Evolutionary conservation across 2,113 vertebrate genomes (phyloP).

Genomic region (Phocoena phocoena): DNA sequence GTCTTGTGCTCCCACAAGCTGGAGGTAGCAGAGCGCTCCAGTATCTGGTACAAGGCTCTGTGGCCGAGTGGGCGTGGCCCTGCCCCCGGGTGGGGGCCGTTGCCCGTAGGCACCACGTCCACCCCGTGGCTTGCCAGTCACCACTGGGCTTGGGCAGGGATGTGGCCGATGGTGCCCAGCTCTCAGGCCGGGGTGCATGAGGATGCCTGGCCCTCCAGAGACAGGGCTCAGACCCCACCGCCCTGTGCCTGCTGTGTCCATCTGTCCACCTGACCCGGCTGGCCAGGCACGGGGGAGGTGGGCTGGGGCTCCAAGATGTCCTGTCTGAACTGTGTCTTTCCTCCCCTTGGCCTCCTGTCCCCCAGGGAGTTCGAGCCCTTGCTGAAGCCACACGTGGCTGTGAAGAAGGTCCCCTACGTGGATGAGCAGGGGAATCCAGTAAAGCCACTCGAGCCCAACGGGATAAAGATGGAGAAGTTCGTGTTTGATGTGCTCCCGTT

Average conservation of each 20-base stretch:
- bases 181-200: neutral
- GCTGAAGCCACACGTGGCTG: constrained; percentile 90
- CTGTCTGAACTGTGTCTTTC: neutral
- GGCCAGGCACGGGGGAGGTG: fast-evolving
- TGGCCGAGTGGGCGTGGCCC: neutral
- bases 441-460: constrained; percentile 91
- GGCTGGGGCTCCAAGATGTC: fast-evolving
- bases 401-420: constrained; percentile 95
- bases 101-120: neutral
- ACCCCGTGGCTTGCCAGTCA: neutral
- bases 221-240: fast-evolving
- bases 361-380: constrained; percentile 86
- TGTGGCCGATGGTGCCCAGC: neutral
- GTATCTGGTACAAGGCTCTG: neutral
- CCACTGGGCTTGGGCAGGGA: neutral
- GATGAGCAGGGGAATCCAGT: constrained; percentile 90
- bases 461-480: constrained; percentile 99
- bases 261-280: neutral
- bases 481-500: constrained; percentile 98
- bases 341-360: neutral
- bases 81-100: fast-evolving
- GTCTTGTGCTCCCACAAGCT: fast-evolving
- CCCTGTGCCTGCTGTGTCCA: fast-evolving
- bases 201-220: neutral
- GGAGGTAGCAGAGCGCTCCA: neutral